Percentiles rank a stretch among this genome's conserved stretches.
Evolutionary conservation across 2,797 vertebrate species (phyloP).

Genomic region (Nyctalus aviator): DNA sequence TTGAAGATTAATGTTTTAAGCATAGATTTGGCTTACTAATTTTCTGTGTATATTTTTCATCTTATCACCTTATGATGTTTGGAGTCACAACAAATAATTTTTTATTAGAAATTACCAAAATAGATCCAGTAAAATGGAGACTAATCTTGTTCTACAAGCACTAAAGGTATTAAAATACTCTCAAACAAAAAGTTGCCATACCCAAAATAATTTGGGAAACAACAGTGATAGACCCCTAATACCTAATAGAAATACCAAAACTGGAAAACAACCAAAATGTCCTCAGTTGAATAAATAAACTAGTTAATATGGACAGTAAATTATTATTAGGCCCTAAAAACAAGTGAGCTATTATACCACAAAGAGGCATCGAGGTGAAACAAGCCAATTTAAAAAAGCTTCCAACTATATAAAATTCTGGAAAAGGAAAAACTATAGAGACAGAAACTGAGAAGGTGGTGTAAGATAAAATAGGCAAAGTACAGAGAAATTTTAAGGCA

Average conservation of each 20-base stretch:
- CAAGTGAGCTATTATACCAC: not conserved
- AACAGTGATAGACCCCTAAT: not conserved
- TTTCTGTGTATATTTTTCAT: not conserved
- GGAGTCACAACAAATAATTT: not conserved
- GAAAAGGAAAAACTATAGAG: not conserved
- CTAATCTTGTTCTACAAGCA: not conserved
- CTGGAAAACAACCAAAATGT: not conserved
- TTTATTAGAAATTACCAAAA: not conserved
- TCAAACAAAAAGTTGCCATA: not conserved
- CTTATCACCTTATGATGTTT: not conserved
- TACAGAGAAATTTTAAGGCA: not conserved
- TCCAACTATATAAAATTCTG: not conserved
- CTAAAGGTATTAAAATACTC: not conserved
- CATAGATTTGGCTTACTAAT: not conserved
- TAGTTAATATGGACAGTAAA: not conserved
- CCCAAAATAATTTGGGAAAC: not conserved
- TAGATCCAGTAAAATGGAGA: not conserved
- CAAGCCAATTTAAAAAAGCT: not conserved
- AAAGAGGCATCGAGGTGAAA: conserved; percentile 2
- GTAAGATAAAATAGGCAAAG: not conserved
- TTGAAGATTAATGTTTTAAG: not conserved
- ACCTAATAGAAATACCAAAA: not conserved
- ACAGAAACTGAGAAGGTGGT: not conserved
- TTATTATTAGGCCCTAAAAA: not conserved
- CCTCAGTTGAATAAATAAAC: not conserved